Percentiles rank a stretch among this genome's conserved stretches.
These are phyloP conservation scores for Isoperla grammatica DNA, from an alignment of 2,888 invertebrate species.

Conservation along the genomic window DNA sequence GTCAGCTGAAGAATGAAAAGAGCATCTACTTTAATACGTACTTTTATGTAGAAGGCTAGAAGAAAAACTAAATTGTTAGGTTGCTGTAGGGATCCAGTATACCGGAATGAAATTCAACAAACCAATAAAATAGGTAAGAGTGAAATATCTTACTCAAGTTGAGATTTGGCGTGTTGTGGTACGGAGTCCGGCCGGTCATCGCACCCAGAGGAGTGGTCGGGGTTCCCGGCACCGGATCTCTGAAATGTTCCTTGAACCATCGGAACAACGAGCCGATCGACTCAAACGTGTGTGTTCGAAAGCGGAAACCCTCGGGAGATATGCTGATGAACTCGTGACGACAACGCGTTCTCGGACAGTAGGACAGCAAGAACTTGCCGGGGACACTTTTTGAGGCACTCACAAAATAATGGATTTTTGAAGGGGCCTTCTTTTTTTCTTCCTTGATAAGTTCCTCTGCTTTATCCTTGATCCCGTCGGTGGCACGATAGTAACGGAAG, in stretches of 20 bases:
- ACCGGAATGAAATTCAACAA: too few relatives aligned
- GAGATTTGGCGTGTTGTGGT: slow-evolving; percentile 44
- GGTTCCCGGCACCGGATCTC: slow-evolving; percentile 79
- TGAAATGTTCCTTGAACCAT: slow-evolving; percentile 98
- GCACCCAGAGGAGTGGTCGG: slow-evolving; percentile 64
- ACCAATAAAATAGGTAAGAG: too few relatives aligned
- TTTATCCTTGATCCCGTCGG: slow-evolving; percentile 75
- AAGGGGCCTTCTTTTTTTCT: slow-evolving; percentile 81
- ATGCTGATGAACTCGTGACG: slow-evolving; percentile 91
- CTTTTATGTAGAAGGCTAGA: too few relatives aligned
- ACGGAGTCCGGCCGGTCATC: slow-evolving; percentile 53
- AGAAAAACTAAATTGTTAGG: too few relatives aligned
- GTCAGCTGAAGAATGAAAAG: too few relatives aligned
- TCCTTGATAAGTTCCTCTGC: slow-evolving; percentile 83
- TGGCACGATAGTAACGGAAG: slow-evolving; percentile 84
- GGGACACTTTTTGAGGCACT: slow-evolving; percentile 81
- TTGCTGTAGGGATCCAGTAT: too few relatives aligned
- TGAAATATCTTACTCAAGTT: slow-evolving; percentile 28
- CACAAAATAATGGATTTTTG: slow-evolving; percentile 83
- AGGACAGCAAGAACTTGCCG: slow-evolving; percentile 90
- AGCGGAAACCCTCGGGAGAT: slow-evolving; percentile 88
- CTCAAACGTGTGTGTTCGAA: slow-evolving; percentile 82
- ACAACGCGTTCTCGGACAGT: slow-evolving; percentile 77
- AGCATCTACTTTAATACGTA: too few relatives aligned
- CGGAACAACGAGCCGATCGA: slow-evolving; percentile 72